A percentile compares a stretch with the other conserved stretches of the same genome.
Conservation (phyloP, 1,140 invertebrate species). For the Brachionus koreanus region DNA sequence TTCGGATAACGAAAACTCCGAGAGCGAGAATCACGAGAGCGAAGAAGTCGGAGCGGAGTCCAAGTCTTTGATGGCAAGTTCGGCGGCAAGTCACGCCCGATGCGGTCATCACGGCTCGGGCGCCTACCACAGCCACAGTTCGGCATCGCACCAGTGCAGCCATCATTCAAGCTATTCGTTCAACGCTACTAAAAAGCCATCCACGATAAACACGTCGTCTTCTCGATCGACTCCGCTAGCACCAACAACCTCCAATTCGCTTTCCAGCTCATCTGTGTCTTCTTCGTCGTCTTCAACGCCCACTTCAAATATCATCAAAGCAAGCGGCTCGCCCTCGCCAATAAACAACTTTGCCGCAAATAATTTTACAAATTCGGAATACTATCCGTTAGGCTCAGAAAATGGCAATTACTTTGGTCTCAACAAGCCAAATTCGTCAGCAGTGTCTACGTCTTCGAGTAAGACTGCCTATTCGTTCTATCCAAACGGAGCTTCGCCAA, state of each 20-base stretch:
- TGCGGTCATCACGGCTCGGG: constrained; percentile 19
- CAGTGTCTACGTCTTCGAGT: neutral
- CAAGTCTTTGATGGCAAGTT: neutral
- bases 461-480: neutral
- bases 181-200: neutral
- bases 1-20: constrained; percentile 7
- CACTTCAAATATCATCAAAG: neutral
- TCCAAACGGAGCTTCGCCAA: neutral
- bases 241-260: neutral
- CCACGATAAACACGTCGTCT: neutral
- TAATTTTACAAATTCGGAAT: neutral
- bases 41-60: neutral
- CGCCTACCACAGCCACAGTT: constrained; percentile 5
- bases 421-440: neutral
- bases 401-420: neutral
- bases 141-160: neutral
- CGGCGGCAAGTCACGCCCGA: neutral
- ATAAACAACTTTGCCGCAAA: neutral
- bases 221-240: neutral
- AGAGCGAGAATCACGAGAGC: neutral
- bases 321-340: neutral
- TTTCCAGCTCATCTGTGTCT: neutral
- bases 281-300: constrained; percentile 7
- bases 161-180: constrained; percentile 34
- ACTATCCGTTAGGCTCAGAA: neutral